Conservation (phyloP, 2,797 vertebrate species). For the Todus mexicanus region DNA sequence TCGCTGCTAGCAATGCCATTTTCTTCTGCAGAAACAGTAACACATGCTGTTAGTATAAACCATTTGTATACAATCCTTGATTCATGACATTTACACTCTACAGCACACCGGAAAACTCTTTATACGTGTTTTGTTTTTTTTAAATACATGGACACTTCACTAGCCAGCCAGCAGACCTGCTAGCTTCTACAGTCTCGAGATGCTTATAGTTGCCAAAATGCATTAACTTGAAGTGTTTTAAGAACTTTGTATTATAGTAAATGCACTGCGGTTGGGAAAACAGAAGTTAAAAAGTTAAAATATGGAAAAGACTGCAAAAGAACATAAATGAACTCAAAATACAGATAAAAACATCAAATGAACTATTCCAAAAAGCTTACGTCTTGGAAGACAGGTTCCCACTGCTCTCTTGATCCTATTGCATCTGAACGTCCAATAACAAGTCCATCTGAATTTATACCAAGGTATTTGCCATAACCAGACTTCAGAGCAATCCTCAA, state of each 20-base stretch:
- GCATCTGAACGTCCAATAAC: slow-evolving; percentile 94
- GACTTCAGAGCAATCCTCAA: slow-evolving; percentile 94
- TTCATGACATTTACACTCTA: background rate
- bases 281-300: background rate
- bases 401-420: slow-evolving; percentile 96
- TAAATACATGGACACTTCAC: background rate
- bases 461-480: slow-evolving; percentile 96
- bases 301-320: background rate
- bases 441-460: slow-evolving; percentile 92
- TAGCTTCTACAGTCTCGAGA: background rate
- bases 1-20: slow-evolving; percentile 91
- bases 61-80: background rate
- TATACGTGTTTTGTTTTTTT: background rate
- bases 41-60: background rate
- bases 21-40: slow-evolving; percentile 80
- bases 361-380: slow-evolving; percentile 73
- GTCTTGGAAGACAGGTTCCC: slow-evolving; percentile 94
- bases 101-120: background rate
- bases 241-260: background rate
- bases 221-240: background rate
- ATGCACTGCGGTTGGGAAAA: background rate
- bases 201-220: background rate
- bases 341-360: background rate
- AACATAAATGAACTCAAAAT: background rate
- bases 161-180: background rate